Conservation (phyloP, 2,888 invertebrate genomes). For the Parapristionchus giblindavisi region DNA sequence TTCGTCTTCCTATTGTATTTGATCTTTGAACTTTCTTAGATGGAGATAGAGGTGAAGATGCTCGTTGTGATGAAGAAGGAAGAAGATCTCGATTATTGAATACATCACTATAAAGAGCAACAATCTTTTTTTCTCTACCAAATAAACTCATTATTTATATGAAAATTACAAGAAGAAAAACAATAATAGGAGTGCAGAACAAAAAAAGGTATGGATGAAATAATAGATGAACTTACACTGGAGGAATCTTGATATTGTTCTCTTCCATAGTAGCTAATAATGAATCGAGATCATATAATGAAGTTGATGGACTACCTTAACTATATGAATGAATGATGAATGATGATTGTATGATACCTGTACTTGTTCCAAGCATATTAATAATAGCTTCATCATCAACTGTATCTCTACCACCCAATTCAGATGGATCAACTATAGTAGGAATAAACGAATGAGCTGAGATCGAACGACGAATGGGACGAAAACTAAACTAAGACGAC, state of each 20-base stretch:
- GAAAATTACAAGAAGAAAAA: too few species aligned
- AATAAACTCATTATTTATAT: too few species aligned
- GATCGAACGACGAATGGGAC: slow-evolving; percentile 14
- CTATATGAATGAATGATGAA: not conserved
- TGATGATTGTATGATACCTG: not conserved
- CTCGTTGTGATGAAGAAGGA: slow-evolving; percentile 5
- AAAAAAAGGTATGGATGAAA: too few species aligned
- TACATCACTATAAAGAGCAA: not conserved
- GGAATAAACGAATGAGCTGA: slow-evolving; percentile 3
- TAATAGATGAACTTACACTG: not conserved
- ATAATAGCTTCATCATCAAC: slow-evolving; percentile 6
- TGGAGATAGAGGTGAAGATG: not conserved
- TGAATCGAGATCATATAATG: slow-evolving; percentile 1
- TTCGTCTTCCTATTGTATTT: too few species aligned
- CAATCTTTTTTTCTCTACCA: too few species aligned
- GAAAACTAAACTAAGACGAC: not conserved
- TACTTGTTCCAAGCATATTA: not conserved
- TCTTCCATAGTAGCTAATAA: slow-evolving; percentile 14
- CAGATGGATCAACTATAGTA: slow-evolving; percentile 6
- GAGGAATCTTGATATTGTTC: not conserved
- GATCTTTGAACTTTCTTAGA: too few species aligned
- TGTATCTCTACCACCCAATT: slow-evolving; percentile 30
- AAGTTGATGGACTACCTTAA: slow-evolving; percentile 21
- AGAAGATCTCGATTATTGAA: slow-evolving; percentile 9
- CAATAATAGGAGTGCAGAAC: too few species aligned